Evolutionary conservation across 2,888 invertebrate species (phyloP).

Genomic region (Pristionchus fissidentatus): DNA sequence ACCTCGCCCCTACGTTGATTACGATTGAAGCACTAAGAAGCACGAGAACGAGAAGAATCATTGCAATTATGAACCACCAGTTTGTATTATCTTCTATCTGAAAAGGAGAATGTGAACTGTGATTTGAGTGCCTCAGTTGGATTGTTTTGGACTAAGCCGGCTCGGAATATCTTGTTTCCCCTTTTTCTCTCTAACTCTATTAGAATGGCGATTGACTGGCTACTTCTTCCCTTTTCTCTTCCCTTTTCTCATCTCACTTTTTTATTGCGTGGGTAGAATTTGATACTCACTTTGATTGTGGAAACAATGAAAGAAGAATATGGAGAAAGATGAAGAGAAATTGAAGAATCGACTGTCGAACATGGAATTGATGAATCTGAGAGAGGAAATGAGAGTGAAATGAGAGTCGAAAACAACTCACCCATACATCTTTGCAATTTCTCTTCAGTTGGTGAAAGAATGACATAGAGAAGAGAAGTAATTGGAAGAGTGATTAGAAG

Average conservation of each 20-base stretch:
- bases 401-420: neutral
- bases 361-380: neutral
- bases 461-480: neutral
- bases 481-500: conserved; percentile 7
- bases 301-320: neutral
- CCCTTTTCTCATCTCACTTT: too few relatives aligned
- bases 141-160: neutral
- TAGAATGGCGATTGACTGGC: too few relatives aligned
- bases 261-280: too few relatives aligned
- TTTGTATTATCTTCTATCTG: conserved; percentile 13
- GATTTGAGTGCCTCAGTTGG: too few relatives aligned
- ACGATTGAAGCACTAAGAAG: neutral
- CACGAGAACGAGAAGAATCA: conserved; percentile 23
- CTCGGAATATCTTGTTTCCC: neutral
- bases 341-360: neutral
- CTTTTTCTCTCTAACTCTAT: neutral
- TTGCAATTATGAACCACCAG: conserved; percentile 18
- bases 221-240: too few relatives aligned
- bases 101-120: too few relatives aligned
- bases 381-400: neutral
- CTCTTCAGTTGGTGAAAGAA: conserved; percentile 3
- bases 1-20: conserved; percentile 18
- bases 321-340: neutral
- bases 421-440: neutral
- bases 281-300: neutral